A percentile compares a stretch with the other conserved stretches of the same genome.
phyloP scores from a whole-genome alignment of 1,140 invertebrate genomes.

The Sycophaga agraensis region DNA sequence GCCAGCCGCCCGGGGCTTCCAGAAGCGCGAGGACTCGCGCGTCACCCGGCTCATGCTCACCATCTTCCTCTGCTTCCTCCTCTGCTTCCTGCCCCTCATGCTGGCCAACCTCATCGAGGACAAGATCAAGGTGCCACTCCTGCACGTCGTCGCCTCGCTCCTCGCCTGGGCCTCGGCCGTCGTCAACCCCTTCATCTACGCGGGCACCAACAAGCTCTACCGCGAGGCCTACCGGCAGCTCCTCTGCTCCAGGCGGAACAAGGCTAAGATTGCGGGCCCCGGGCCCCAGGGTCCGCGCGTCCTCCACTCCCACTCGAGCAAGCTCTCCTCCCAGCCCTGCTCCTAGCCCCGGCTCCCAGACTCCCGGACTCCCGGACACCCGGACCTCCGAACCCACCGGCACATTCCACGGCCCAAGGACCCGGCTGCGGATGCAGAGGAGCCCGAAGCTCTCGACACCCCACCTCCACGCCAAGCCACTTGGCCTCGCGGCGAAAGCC shows the following conservation, averaged over 20 bases:
- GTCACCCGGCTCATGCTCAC: slow-evolving; percentile 82
- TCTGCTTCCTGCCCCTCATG: slow-evolving; percentile 84
- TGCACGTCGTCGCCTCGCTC: slow-evolving; percentile 79
- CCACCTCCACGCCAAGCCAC: too few species aligned
- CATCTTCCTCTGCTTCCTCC: slow-evolving; percentile 81
- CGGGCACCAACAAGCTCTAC: slow-evolving; percentile 81
- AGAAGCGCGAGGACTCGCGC: slow-evolving; percentile 69
- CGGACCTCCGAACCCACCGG: too few species aligned
- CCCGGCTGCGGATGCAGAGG: too few species aligned
- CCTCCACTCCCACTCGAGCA: slow-evolving; percentile 49
- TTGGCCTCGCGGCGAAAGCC: too few species aligned
- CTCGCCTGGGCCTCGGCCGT: slow-evolving; percentile 84
- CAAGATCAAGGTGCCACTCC: slow-evolving; percentile 67
- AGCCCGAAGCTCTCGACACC: too few species aligned
- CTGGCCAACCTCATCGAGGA: slow-evolving; percentile 83
- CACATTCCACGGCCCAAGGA: too few species aligned
- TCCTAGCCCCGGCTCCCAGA: neutral
- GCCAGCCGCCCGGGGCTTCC: slow-evolving; percentile 50
- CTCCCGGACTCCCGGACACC: too few species aligned
- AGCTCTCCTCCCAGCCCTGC: slow-evolving; percentile 41
- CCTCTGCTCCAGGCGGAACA: slow-evolving; percentile 50
- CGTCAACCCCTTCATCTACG: slow-evolving; percentile 86
- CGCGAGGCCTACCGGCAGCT: slow-evolving; percentile 73
- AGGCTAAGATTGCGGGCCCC: slow-evolving; percentile 32
- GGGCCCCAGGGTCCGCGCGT: slow-evolving; percentile 34